Evolutionary conservation across 2,888 invertebrate species (phyloP).

Genomic region (Dromius quadrimaculatus): DNA sequence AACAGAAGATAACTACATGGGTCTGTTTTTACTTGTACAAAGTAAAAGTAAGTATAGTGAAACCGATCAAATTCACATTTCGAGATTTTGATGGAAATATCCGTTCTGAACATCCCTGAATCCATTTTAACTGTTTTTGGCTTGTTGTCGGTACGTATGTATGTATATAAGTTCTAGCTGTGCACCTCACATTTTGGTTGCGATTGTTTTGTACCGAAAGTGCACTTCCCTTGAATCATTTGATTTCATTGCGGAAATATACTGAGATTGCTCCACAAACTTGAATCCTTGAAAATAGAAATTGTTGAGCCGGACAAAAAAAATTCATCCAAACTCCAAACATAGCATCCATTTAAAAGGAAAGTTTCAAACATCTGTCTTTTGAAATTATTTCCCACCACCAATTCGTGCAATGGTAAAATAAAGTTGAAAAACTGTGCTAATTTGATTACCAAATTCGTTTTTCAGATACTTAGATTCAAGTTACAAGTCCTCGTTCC

Average conservation of each 20-base stretch:
- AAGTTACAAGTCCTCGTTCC: constrained; percentile 37
- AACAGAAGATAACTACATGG: neutral
- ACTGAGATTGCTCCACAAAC: too few species aligned
- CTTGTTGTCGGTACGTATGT: too few species aligned
- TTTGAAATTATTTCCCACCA: constrained; percentile 41
- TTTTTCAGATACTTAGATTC: constrained; percentile 45
- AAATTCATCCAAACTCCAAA: constrained; percentile 48
- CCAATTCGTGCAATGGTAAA: constrained; percentile 40
- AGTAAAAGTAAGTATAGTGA: too few species aligned
- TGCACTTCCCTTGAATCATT: too few species aligned
- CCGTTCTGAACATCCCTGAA: too few species aligned
- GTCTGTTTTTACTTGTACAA: too few species aligned
- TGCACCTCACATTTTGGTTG: neutral
- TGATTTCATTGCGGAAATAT: too few species aligned
- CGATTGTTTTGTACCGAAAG: too few species aligned
- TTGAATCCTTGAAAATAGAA: constrained; percentile 37
- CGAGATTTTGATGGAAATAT: too few species aligned
- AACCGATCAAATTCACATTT: too few species aligned
- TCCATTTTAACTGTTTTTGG: too few species aligned
- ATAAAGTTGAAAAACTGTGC: constrained; percentile 46
- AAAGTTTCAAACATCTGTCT: constrained; percentile 48
- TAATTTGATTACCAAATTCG: constrained; percentile 47
- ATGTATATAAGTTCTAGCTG: neutral
- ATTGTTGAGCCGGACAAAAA: constrained; percentile 41
- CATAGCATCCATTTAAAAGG: constrained; percentile 47